These are phyloP conservation scores for Heterochromis multidens DNA, from an alignment of 2,113 vertebrate genomes.

Conservation along the genomic window DNA sequence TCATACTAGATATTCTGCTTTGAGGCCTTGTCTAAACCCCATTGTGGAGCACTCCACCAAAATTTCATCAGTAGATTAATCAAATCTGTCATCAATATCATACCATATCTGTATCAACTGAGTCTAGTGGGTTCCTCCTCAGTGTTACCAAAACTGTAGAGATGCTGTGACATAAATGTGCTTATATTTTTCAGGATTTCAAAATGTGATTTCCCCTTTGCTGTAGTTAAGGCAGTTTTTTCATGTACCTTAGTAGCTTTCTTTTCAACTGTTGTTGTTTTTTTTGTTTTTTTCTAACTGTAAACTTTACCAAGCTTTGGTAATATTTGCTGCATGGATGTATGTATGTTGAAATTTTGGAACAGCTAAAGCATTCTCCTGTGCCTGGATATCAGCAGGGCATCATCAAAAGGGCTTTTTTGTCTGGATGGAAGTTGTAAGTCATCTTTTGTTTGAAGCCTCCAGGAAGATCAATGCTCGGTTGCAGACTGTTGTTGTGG, in stretches of 20 bases:
- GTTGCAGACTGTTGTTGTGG: slow-evolving; percentile 7
- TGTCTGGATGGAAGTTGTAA: slow-evolving; percentile 12
- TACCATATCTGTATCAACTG: slow-evolving; percentile 59
- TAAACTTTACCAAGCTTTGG: not conserved
- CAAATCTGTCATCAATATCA: slow-evolving; percentile 69
- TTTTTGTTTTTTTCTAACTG: not conserved
- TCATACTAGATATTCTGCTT: slow-evolving; percentile 59
- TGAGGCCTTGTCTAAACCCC: slow-evolving; percentile 52
- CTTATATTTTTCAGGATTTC: not conserved
- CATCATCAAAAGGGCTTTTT: not conserved
- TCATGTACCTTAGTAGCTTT: not conserved
- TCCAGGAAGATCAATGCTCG: slow-evolving; percentile 22
- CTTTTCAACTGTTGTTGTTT: not conserved
- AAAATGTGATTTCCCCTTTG: not conserved
- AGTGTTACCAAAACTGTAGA: slow-evolving; percentile 1
- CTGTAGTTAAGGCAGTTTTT: not conserved
- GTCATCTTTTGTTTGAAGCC: slow-evolving; percentile 35
- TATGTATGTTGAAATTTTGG: slow-evolving; percentile 7
- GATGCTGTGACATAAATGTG: not conserved
- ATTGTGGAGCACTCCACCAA: slow-evolving; percentile 45
- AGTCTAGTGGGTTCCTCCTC: not conserved
- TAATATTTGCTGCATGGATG: not conserved
- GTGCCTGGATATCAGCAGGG: slow-evolving; percentile 40
- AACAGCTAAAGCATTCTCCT: slow-evolving; percentile 19
- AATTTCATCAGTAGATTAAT: slow-evolving; percentile 64